phyloP scores from a whole-genome alignment of 2,888 invertebrate genomes.

The Ferdinandea cuprea region DNA sequence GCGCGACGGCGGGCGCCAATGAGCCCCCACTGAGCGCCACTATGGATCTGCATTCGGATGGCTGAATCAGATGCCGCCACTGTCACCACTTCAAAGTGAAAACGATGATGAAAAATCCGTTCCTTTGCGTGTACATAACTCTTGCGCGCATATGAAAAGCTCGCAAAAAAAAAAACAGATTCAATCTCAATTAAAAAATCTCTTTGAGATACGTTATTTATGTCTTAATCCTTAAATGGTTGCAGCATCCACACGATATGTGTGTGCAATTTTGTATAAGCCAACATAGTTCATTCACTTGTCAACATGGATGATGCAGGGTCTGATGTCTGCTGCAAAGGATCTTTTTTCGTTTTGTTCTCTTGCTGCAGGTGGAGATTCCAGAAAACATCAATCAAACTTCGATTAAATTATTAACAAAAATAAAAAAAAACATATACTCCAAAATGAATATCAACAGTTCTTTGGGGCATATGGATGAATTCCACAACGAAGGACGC shows the following conservation, averaged over 20 bases:
- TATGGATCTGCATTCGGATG: not conserved
- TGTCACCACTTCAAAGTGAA: slow-evolving; percentile 17
- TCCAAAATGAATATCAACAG: not conserved
- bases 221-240: slow-evolving; percentile 34
- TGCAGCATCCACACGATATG: slow-evolving; percentile 18
- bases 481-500: not conserved
- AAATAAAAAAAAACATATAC: not conserved
- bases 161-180: not conserved
- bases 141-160: not conserved
- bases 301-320: not conserved
- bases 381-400: slow-evolving; percentile 22
- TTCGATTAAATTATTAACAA: slow-evolving; percentile 36
- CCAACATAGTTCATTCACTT: slow-evolving; percentile 17
- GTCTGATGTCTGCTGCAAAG: not conserved
- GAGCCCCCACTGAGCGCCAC: not conserved
- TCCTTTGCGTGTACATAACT: slow-evolving; percentile 5
- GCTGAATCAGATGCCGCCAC: slow-evolving; percentile 23
- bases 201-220: slow-evolving; percentile 27
- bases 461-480: not conserved
- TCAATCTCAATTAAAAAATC: slow-evolving; percentile 51
- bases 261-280: not conserved
- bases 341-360: not conserved
- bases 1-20: not conserved
- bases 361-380: too few species aligned
- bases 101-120: slow-evolving; percentile 25